Evolutionary conservation across 2,797 vertebrate genomes (phyloP), one percentile per base, ranked within the genome.

Genomic region (Chiloscyllium punctatum): DNA sequence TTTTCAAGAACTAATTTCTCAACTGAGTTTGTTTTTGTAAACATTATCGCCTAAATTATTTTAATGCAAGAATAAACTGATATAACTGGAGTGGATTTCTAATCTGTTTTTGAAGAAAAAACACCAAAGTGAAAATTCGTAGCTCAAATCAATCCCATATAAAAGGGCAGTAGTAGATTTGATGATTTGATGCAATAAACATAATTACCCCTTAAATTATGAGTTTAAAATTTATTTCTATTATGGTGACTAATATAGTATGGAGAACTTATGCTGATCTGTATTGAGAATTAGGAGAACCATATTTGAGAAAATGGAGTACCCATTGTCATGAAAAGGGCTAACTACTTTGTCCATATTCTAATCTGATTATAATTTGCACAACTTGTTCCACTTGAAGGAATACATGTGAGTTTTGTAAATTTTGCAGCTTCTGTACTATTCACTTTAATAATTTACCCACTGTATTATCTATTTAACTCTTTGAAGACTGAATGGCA

Each of bases 201-300:
- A 42, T 84, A 84, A 6, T 42, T 84, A 42, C 48, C 8, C 42
- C 48, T 84, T 25, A 23, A 48, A 84, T 90, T 90, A 62, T 42
- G n/a, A 92, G 62, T 4, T 92, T 68, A n/a, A 27, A 11, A 53
- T 37, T 69, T 68, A 69, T 92, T 92, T 92, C 21, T 92, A 69
- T 92, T 37, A 69, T 92, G 37, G 42, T 48, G 37, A 84, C 5
- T 37, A 48, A 42, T 42, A 37, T 48, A 9, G 42, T 42, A 8
- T 69, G 90, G 21, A 92, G 9, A 42, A 92, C 3, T 25, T 23
- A 27, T 42, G 37, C 90, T 84, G 82, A 48, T 84, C 82, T 69
- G 66, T 95, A 33, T 95, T 77, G 94, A 95, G 94, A 95, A 74
- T 53, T 48, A 33, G 30, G 15, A 72, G 53, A 53, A n/a, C 48